phyloP scores from a whole-genome alignment of 1,140 invertebrate species.

The Caenorhabditis briggsae region DNA sequence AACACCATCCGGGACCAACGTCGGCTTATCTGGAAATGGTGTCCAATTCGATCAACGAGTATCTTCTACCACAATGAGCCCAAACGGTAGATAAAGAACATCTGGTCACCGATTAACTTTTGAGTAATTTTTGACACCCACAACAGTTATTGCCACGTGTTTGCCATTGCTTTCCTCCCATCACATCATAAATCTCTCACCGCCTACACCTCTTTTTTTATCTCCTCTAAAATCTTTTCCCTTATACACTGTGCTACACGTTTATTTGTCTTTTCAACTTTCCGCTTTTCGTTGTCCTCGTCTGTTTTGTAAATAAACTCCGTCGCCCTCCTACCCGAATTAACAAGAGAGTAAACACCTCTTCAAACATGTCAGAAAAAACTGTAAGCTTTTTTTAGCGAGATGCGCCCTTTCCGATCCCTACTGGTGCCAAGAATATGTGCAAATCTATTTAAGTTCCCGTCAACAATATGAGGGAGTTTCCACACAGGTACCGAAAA shows the following conservation, averaged over 20 bases:
- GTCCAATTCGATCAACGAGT: slow-evolving; percentile 31
- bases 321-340: neutral
- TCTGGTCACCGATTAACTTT: no score
- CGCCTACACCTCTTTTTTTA: neutral
- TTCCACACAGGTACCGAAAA: slow-evolving; percentile 3
- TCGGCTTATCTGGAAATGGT: neutral
- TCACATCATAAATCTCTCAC: slow-evolving; percentile 16
- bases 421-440: slow-evolving; percentile 54
- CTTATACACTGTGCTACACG: neutral
- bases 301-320: slow-evolving; percentile 53
- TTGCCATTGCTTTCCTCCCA: slow-evolving; percentile 8
- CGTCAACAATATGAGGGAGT: slow-evolving; percentile 47
- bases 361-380: slow-evolving; percentile 51
- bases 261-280: slow-evolving; percentile 17
- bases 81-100: slow-evolving; percentile 39
- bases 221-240: neutral
- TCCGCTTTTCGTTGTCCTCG: neutral
- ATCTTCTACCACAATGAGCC: slow-evolving; percentile 7
- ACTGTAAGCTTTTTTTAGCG: slow-evolving; percentile 22
- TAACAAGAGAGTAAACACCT: slow-evolving; percentile 29
- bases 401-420: slow-evolving; percentile 50
- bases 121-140: neutral
- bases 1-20: neutral
- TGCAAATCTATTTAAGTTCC: slow-evolving; percentile 52
- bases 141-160: neutral